Evolutionary conservation across 2,797 vertebrate species (phyloP).

Genomic region (Sebastolobus altivelis): DNA sequence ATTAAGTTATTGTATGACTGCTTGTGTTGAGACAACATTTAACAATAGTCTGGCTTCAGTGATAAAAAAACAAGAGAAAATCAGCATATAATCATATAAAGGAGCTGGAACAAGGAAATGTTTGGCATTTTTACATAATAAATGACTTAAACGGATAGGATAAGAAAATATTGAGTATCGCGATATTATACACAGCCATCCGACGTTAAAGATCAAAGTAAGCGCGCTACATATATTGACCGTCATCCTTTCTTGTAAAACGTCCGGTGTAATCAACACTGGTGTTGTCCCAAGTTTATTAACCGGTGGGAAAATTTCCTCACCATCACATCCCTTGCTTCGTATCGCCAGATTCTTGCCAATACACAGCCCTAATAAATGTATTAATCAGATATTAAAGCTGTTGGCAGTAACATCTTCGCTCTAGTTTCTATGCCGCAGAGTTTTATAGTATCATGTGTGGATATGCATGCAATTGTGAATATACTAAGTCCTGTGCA

Average conservation of each 20-base stretch:
- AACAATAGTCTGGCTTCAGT: neutral
- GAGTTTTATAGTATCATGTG: neutral
- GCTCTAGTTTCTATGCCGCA: neutral
- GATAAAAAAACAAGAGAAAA: neutral
- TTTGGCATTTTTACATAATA: neutral
- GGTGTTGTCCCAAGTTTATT: no score
- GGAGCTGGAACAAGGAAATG: neutral
- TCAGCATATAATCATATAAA: neutral
- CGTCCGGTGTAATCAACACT: no score
- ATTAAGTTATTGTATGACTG: no score
- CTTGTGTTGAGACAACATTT: no score
- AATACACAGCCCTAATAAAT: neutral
- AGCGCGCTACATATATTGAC: rapidly evolving
- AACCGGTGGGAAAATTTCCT: no score
- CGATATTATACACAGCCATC: no score
- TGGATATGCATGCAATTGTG: neutral
- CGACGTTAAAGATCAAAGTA: no score
- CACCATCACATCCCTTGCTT: no score
- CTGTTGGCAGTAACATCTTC: neutral
- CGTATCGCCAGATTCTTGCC: no score
- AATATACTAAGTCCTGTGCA: neutral
- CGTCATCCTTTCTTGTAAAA: no score
- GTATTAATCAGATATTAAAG: neutral
- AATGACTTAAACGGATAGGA: rapidly evolving
- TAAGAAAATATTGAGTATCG: no score